A percentile compares a stretch with the other conserved stretches of the same genome.
phyloP scores from a whole-genome alignment of 2,113 vertebrate genomes.

The Gobius niger region DNA sequence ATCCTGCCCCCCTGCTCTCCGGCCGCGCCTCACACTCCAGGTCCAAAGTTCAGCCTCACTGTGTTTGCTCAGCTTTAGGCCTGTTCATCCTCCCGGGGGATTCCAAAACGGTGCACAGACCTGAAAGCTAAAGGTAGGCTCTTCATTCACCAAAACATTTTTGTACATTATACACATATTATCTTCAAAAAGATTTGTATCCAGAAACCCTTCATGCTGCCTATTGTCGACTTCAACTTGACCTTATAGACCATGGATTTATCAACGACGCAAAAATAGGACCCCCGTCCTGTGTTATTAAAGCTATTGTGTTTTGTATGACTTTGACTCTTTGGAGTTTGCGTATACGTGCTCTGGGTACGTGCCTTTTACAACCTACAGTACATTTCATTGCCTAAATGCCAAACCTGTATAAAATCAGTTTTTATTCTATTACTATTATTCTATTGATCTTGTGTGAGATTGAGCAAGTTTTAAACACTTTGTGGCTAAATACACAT shows the following conservation, averaged over 20 bases:
- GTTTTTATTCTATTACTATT: background rate
- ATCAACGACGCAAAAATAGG: background rate
- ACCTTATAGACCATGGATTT: constrained; percentile 15
- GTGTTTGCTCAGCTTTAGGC: constrained; percentile 53
- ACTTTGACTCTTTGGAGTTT: background rate
- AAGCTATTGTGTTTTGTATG: background rate
- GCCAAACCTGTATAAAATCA: background rate
- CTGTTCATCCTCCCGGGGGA: constrained; percentile 13
- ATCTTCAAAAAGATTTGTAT: background rate
- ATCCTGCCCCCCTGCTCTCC: constrained; percentile 49
- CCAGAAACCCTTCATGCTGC: constrained; percentile 13
- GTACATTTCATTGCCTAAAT: background rate
- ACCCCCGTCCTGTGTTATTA: background rate
- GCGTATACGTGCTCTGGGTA: background rate
- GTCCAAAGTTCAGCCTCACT: constrained; percentile 70
- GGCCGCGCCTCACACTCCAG: constrained; percentile 30
- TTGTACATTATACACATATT: constrained; percentile 1
- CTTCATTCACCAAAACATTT: constrained; percentile 9
- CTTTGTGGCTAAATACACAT: background rate
- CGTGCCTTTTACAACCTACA: background rate
- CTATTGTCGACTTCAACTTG: constrained; percentile 1
- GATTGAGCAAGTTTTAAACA: background rate
- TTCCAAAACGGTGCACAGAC: constrained; percentile 31
- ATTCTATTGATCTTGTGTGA: background rate
- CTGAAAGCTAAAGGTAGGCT: constrained; percentile 23